These are phyloP conservation scores for Catocala sponsa DNA, from an alignment of 2,888 invertebrate species.

Conservation along the genomic window DNA sequence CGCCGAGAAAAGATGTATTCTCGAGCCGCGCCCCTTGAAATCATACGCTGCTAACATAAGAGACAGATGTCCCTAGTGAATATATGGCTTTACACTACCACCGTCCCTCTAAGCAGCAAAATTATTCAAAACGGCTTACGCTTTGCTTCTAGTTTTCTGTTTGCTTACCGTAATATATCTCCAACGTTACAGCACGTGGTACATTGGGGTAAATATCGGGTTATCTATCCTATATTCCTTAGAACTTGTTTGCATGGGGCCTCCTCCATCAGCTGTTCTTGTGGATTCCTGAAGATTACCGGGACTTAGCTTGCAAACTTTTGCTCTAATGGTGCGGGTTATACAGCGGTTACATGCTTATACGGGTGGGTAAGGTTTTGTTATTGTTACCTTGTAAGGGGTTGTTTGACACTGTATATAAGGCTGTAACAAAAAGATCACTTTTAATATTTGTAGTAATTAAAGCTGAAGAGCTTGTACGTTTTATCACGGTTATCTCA, in stretches of 20 bases:
- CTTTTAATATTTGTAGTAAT: too few relatives aligned
- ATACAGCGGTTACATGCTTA: slow-evolving; percentile 5
- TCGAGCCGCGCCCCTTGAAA: slow-evolving; percentile 18
- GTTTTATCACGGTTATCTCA: too few relatives aligned
- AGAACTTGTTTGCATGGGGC: slow-evolving; percentile 43
- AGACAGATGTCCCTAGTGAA: slow-evolving; percentile 10
- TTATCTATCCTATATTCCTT: slow-evolving; percentile 46
- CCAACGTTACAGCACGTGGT: slow-evolving; percentile 12
- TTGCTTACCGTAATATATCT: slow-evolving; percentile 55
- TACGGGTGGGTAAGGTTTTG: too few relatives aligned
- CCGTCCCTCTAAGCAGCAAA: slow-evolving; percentile 27
- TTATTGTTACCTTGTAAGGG: too few relatives aligned
- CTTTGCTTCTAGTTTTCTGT: slow-evolving; percentile 35
- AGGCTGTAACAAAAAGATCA: too few relatives aligned
- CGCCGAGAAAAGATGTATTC: neutral
- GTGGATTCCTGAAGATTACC: slow-evolving; percentile 42
- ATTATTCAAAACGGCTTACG: slow-evolving; percentile 54
- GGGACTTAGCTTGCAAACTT: slow-evolving; percentile 49
- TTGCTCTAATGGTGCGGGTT: slow-evolving; percentile 14
- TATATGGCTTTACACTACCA: slow-evolving; percentile 1
- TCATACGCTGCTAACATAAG: slow-evolving; percentile 3
- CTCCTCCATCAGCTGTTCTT: slow-evolving; percentile 47
- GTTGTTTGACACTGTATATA: too few relatives aligned
- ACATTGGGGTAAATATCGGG: slow-evolving; percentile 17
- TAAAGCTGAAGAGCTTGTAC: too few relatives aligned